Conservation (phyloP, 2,888 invertebrate species). For the Ernsta delagoae region DNA sequence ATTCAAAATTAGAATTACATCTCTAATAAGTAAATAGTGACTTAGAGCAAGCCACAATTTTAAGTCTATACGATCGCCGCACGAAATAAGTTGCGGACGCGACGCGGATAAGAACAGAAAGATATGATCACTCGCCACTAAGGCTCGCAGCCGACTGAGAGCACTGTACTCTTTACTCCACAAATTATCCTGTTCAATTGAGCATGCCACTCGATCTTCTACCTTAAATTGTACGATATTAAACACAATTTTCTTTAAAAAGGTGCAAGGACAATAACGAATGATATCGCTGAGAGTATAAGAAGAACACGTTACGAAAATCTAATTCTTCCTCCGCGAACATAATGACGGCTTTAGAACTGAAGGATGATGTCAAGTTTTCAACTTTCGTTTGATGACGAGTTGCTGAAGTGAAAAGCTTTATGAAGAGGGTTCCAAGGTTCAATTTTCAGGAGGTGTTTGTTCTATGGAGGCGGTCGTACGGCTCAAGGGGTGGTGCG, state of each 20-base stretch:
- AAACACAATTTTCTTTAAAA: slow-evolving; percentile 51
- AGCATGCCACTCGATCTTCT: slow-evolving; percentile 48
- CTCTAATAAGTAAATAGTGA: neutral
- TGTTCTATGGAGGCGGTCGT: slow-evolving; percentile 78
- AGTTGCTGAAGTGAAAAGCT: slow-evolving; percentile 53
- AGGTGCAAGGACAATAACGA: slow-evolving; percentile 39
- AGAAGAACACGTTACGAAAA: slow-evolving; percentile 69
- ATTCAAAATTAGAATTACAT: neutral
- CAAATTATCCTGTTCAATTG: slow-evolving; percentile 55
- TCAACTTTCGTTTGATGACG: slow-evolving; percentile 66
- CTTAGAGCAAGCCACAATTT: slow-evolving; percentile 6
- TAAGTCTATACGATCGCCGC: slow-evolving; percentile 22
- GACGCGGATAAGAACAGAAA: slow-evolving; percentile 48
- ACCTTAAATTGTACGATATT: slow-evolving; percentile 49
- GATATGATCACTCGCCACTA: slow-evolving; percentile 58
- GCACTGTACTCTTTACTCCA: slow-evolving; percentile 59
- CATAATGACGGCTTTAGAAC: slow-evolving; percentile 81
- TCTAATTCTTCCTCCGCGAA: slow-evolving; percentile 76
- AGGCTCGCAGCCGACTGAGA: slow-evolving; percentile 78
- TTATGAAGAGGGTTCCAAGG: slow-evolving; percentile 66
- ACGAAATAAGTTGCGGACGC: slow-evolving; percentile 75
- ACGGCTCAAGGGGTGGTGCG: slow-evolving; percentile 83
- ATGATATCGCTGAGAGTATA: slow-evolving; percentile 58
- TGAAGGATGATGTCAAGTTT: slow-evolving; percentile 68
- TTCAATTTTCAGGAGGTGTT: slow-evolving; percentile 70